phyloP scores from a whole-genome alignment of 2,888 invertebrate species.

The Parasteatoda lunata region DNA sequence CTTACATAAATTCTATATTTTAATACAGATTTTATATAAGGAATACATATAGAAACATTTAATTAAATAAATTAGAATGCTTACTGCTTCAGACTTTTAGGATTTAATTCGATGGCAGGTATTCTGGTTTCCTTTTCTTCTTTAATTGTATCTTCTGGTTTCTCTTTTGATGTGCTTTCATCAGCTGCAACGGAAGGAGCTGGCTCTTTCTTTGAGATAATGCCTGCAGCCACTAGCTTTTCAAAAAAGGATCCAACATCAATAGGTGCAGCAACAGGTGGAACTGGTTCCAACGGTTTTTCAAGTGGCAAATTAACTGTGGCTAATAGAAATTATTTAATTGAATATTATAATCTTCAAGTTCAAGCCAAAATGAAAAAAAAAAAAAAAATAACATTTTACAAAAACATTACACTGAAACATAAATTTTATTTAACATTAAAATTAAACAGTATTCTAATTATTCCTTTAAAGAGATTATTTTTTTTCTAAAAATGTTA shows the following conservation, averaged over 20 bases:
- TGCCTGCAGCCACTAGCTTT: constrained; percentile 89
- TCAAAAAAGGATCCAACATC: constrained; percentile 90
- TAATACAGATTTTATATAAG: no score
- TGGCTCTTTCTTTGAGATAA: constrained; percentile 77
- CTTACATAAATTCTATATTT: no score
- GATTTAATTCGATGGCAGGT: constrained; percentile 78
- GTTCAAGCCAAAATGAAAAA: neutral
- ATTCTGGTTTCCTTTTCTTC: constrained; percentile 66
- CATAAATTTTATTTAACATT: neutral
- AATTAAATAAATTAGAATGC: constrained; percentile 72
- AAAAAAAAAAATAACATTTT: neutral
- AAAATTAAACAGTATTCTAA: no score
- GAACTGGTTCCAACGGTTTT: neutral
- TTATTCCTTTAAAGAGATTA: no score
- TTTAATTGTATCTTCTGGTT: neutral
- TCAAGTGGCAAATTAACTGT: neutral
- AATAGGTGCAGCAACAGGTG: neutral
- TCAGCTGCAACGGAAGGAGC: constrained; percentile 1
- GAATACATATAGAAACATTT: no score
- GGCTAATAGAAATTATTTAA: neutral
- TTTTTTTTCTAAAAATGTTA: no score
- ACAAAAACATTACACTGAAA: neutral
- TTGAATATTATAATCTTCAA: neutral
- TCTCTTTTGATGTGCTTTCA: constrained; percentile 13
- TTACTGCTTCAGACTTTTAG: constrained; percentile 84